Percentiles rank a stretch among this genome's conserved stretches.
phyloP scores from a whole-genome alignment of 2,113 vertebrate genomes.

The Bujurquina vittata region DNA sequence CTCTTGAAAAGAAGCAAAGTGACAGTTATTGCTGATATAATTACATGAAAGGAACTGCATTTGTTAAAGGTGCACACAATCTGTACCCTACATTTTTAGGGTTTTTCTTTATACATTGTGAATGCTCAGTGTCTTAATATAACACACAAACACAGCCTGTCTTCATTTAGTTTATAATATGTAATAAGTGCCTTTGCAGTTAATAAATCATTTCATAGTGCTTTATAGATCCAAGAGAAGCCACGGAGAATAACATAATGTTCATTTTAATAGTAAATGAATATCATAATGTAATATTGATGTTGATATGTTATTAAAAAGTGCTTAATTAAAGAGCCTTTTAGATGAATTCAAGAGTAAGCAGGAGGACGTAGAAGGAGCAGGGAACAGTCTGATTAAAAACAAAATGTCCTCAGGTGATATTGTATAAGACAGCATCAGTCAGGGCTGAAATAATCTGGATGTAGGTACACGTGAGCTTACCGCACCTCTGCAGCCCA shows the following conservation, averaged over 20 bases:
- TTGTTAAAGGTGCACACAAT: background rate
- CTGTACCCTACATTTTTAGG: background rate
- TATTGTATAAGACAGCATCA: background rate
- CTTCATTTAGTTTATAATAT: too few species aligned
- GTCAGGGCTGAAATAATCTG: background rate
- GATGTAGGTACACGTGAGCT: background rate
- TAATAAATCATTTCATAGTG: background rate
- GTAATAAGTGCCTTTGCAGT: too few species aligned
- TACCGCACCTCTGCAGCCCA: background rate
- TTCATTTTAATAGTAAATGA: background rate
- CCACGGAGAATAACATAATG: background rate
- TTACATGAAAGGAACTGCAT: background rate
- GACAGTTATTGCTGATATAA: background rate
- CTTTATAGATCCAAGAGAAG: background rate
- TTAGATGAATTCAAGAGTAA: background rate
- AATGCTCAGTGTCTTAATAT: conserved; percentile 13
- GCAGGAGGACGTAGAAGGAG: background rate
- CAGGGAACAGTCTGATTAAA: background rate
- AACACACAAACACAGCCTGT: background rate
- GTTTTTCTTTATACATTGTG: background rate
- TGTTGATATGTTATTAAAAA: background rate
- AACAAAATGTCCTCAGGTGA: background rate
- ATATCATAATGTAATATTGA: background rate
- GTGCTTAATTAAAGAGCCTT: background rate
- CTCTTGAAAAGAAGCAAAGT: background rate